Evolutionary conservation across 92 coral and sea anemone genomes (phyloP).

Genomic region (Palythoa grandis): DNA sequence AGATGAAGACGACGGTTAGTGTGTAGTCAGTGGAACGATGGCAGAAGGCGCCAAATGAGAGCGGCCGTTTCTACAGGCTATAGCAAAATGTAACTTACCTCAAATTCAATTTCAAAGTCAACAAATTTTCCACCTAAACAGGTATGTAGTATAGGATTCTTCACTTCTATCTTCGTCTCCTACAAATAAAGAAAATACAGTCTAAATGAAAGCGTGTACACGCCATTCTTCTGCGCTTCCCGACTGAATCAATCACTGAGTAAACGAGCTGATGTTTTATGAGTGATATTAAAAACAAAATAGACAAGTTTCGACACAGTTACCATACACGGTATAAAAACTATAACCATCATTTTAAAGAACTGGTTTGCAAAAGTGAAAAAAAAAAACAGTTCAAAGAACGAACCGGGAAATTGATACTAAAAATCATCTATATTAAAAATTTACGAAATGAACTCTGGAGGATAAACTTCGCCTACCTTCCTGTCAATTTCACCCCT

Average conservation of each 20-base stretch:
- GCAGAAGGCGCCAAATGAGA: not conserved
- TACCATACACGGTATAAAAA: not conserved
- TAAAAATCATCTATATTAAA: not conserved
- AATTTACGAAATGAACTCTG: no score
- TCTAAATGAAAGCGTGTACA: not conserved
- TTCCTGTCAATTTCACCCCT: conserved; percentile 4
- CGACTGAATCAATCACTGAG: not conserved
- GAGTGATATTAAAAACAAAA: not conserved
- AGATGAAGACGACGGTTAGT: not conserved
- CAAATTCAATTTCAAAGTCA: conserved; percentile 85
- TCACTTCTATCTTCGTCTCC: conserved; percentile 71
- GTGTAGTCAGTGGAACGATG: not conserved
- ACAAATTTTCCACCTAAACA: conserved; percentile 78
- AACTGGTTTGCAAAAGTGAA: not conserved
- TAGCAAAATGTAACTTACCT: conserved; percentile 57
- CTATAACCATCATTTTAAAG: not conserved
- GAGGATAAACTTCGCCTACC: not conserved
- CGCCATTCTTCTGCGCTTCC: not conserved
- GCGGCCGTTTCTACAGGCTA: not conserved
- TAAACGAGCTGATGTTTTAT: not conserved
- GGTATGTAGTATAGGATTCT: conserved; percentile 70
- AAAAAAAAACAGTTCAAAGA: not conserved
- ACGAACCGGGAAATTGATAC: not conserved
- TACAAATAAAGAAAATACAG: conserved; percentile 6
- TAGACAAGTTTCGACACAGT: not conserved